These are phyloP conservation scores for Pantelozetes paolii DNA, from an alignment of 2,888 invertebrate genomes.

Conservation along the genomic window DNA sequence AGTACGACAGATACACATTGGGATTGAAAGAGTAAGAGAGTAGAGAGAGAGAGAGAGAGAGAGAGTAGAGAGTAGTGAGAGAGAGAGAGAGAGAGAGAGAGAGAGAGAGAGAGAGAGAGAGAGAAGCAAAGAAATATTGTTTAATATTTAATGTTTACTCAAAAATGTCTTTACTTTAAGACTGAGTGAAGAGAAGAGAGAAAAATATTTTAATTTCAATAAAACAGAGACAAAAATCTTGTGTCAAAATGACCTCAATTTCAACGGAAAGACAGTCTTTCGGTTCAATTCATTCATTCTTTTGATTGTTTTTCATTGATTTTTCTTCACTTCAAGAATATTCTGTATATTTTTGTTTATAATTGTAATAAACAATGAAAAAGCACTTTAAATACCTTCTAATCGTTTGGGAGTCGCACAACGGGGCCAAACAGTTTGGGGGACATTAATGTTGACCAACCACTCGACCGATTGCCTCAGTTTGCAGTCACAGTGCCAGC, in stretches of 20 bases:
- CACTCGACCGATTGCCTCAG: conserved; percentile 73
- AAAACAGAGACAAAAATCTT: neutral
- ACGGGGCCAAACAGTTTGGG: conserved; percentile 70
- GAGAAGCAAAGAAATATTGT: neutral
- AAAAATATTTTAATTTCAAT: conserved; percentile 2
- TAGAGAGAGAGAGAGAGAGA: too few relatives aligned
- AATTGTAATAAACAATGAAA: neutral
- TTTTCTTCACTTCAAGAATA: neutral
- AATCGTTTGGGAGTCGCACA: conserved; percentile 62
- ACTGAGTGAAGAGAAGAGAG: conserved; percentile 23
- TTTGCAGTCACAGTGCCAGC: conserved; percentile 83
- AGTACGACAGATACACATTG: too few relatives aligned
- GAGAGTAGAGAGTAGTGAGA: too few relatives aligned
- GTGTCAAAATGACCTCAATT: neutral
- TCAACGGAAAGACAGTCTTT: neutral
- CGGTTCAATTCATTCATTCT: neutral
- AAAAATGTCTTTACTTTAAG: neutral
- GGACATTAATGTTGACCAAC: conserved; percentile 70
- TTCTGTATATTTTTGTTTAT: neutral
- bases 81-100: too few relatives aligned
- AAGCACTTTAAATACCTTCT: conserved; percentile 29
- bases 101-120: too few relatives aligned
- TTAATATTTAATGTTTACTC: conserved; percentile 6
- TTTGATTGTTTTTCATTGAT: neutral
- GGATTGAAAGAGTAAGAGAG: too few relatives aligned